Evolutionary conservation across 2,797 vertebrate genomes (phyloP).

Genomic region (Anniella stebbinsi): DNA sequence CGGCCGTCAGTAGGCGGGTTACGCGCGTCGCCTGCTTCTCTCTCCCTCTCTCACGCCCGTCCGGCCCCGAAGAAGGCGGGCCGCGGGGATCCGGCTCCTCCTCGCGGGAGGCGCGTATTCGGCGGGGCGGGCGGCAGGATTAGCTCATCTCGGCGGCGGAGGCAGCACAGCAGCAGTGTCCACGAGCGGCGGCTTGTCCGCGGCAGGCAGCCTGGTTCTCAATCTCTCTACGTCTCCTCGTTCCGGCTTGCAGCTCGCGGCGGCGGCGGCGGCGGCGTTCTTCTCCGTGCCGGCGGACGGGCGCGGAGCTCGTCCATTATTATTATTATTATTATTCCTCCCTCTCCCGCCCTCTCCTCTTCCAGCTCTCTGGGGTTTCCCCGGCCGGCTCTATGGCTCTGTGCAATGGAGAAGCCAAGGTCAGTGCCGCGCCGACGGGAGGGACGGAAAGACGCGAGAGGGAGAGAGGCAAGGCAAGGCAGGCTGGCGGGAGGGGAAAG

Average conservation of each 20-base stretch:
- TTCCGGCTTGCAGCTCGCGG: background rate
- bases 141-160: slow-evolving; percentile 64
- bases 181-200: slow-evolving; percentile 1
- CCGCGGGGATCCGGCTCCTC: slow-evolving; percentile 59
- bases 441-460: background rate
- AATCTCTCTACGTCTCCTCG: background rate
- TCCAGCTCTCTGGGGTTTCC: slow-evolving; percentile 48
- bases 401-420: slow-evolving; percentile 99
- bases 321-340: background rate
- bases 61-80: slow-evolving; percentile 11
- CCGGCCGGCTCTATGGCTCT: slow-evolving; percentile 89
- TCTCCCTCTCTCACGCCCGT: background rate
- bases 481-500: background rate
- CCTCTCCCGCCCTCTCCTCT: background rate
- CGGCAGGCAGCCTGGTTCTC: slow-evolving; percentile 2
- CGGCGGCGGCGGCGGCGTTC: background rate
- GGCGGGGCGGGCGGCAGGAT: slow-evolving; percentile 51
- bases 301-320: background rate
- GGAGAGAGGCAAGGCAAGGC: background rate
- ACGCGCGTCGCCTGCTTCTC: background rate
- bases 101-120: slow-evolving; percentile 64
- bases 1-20: background rate
- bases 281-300: background rate
- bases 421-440: slow-evolving; percentile 79
- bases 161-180: slow-evolving; percentile 50